Conservation (phyloP, 1,140 invertebrate species). For the Brachionus rotundiformis region DNA sequence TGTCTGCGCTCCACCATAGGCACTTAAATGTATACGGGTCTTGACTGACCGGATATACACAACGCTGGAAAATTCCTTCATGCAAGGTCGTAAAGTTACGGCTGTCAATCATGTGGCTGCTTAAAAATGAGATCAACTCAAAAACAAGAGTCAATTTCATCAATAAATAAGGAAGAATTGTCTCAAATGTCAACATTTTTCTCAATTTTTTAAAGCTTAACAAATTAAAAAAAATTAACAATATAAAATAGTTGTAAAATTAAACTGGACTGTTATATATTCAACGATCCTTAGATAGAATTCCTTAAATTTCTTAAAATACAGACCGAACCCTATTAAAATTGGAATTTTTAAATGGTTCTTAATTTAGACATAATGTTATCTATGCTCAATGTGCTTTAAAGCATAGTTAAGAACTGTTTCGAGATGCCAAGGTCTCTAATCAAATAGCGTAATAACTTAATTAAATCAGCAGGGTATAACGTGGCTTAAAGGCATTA, state of each 20-base stretch:
- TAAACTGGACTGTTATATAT: background rate
- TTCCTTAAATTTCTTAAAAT: constrained; percentile 40
- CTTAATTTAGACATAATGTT: constrained; percentile 19
- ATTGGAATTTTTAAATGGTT: constrained; percentile 18
- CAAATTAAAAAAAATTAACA: background rate
- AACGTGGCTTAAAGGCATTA: constrained; percentile 5
- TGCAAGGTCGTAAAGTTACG: constrained; percentile 13
- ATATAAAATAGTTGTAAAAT: background rate
- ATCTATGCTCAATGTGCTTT: background rate
- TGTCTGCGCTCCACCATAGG: constrained; percentile 42
- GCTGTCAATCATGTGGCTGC: constrained; percentile 50
- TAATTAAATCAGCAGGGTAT: background rate
- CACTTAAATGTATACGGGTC: constrained; percentile 35
- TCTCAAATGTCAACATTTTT: constrained; percentile 32
- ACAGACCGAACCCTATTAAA: background rate
- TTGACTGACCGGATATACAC: constrained; percentile 19
- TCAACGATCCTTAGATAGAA: background rate
- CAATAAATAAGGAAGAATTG: constrained; percentile 25
- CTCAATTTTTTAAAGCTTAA: background rate
- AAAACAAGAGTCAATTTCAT: constrained; percentile 26
- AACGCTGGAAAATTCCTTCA: constrained; percentile 42
- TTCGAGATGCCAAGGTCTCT: background rate
- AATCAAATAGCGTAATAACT: background rate
- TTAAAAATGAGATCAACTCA: constrained; percentile 47
- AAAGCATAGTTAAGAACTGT: background rate